A percentile compares a stretch with the other conserved stretches of the same genome.
Evolutionary conservation across 2,113 vertebrate species (phyloP).

Genomic region (Podilymbus podiceps): DNA sequence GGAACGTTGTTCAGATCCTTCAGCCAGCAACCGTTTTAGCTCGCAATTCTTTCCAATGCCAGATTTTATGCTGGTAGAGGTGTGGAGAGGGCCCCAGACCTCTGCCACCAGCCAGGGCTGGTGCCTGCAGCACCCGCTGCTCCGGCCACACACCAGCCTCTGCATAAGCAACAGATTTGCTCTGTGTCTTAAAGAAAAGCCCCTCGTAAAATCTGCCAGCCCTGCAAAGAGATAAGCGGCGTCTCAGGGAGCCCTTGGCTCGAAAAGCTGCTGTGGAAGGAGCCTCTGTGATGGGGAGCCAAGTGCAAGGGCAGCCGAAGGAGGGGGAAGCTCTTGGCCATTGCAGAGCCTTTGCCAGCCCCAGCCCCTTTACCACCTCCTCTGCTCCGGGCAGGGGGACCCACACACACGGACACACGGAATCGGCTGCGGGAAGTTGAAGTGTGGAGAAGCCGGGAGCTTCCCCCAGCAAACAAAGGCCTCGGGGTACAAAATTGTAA

Average conservation of each 20-base stretch:
- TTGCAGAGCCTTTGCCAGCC: not conserved
- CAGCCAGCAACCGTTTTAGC: not conserved
- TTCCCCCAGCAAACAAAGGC: not conserved
- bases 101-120: not conserved
- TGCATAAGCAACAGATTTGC: not conserved
- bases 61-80: rapidly evolving
- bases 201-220: not conserved
- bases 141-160: not conserved
- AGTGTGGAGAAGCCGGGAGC: not conserved
- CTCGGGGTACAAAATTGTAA: not conserved
- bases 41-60: not conserved
- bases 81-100: not conserved
- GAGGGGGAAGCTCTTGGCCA: not conserved
- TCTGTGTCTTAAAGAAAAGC: not conserved
- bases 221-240: not conserved
- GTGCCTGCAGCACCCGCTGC: not conserved
- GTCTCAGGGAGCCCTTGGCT: not conserved
- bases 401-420: not conserved
- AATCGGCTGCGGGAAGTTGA: rapidly evolving
- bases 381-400: not conserved
- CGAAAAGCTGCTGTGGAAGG: not conserved
- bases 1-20: not conserved
- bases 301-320: rapidly evolving
- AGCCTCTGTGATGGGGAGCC: not conserved
- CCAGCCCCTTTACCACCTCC: too few species aligned